Base-by-base conservation (phyloP, 2,888 invertebrate genomes). In the Drosophila mercatorum region DNA sequence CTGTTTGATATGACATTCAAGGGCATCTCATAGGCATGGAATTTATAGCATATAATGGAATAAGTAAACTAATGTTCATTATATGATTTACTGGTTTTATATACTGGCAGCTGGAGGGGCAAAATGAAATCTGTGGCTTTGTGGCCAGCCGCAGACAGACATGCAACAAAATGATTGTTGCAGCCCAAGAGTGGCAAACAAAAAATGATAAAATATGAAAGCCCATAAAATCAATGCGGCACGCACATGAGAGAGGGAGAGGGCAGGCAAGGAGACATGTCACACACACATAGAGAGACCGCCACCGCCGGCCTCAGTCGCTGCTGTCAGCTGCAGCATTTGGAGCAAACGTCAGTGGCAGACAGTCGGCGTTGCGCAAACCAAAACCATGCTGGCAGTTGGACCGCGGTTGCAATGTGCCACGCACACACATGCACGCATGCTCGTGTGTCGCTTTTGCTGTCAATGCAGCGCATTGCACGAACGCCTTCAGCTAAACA, bases 181-280 rank as follows among this genome's bases (percentile, higher is more conserved):
- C 67, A 55, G 60, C 65, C 59, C 63, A 52, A 68, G 68, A 58
- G 56, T 34, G 34, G 51, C 65, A 67, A 75, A 69, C 59, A 75
- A 67, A 73, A 65, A 80, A 55, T 75, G 63, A 86, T 75, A 73
- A 80, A 78, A 75, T 81, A 68, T 64, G 75, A 44, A 68, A 66
- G 81, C 56, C 68, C 78, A 83, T 81, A 81, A 87, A 84, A 87
- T 87, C 84, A 89, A 87, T 89, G 81, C 86, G 59, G 44, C 56
- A 53, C 71, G 61, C 44, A 68, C 57, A 52, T 14, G 38, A 14
- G 14, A 26, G 17, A n/a, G 12, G 0, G 28, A 5, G 26, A 14
- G 26, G 10, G 26, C n/a, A 8, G 17, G 58, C 40, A 26, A 56
- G 60, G 68, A 47, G 53, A 44, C 53, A 64, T 46, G 53, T 55